These are phyloP conservation scores for Sinocyclocheilus rhinocerous DNA, from an alignment of 2,113 vertebrate species.

Conservation along the genomic window DNA sequence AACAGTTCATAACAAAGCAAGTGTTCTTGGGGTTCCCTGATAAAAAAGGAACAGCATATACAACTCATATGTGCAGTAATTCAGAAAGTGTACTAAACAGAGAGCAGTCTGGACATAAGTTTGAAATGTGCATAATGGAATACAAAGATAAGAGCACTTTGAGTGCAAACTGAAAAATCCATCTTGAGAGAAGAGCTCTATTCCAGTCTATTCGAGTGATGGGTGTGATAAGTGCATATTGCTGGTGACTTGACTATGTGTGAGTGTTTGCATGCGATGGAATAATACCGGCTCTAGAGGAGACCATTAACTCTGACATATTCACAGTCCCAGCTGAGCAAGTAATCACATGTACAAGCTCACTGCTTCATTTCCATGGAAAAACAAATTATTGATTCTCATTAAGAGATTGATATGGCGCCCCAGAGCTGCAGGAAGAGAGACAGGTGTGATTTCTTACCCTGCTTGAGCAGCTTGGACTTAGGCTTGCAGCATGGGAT, in stretches of 20 bases:
- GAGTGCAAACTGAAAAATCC: neutral
- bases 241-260: neutral
- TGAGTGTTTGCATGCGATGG: neutral
- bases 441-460: neutral
- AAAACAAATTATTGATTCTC: neutral
- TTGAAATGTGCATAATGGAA: neutral
- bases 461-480: neutral
- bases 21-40: neutral
- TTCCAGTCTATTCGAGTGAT: slow-evolving; percentile 4
- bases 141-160: neutral
- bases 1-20: neutral
- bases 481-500: neutral
- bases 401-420: neutral
- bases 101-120: neutral
- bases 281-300: neutral
- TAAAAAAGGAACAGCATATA: neutral
- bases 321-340: neutral
- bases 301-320: neutral
- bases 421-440: neutral
- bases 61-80: neutral
- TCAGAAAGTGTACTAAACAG: neutral
- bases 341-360: neutral
- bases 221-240: neutral
- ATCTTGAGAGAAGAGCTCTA: neutral
- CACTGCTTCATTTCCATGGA: neutral